A percentile compares a stretch with the other conserved stretches of the same genome.
These are phyloP conservation scores for Oceanodroma tethys DNA, from an alignment of 2,113 vertebrate genomes.

Conservation along the genomic window DNA sequence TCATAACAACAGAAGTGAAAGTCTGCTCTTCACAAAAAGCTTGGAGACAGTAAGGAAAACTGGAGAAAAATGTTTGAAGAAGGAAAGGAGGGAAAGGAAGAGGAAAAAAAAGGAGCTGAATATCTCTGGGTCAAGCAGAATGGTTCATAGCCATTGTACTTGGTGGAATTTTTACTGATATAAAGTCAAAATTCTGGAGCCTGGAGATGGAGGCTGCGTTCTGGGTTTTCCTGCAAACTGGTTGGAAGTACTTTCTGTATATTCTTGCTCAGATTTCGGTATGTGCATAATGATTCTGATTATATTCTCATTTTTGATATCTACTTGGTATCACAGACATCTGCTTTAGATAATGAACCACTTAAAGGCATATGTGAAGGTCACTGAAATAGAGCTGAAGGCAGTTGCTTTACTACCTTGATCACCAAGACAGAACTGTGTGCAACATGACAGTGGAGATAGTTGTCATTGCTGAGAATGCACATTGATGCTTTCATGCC, in stretches of 20 bases:
- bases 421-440: background rate
- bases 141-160: background rate
- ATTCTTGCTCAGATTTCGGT: background rate
- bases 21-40: background rate
- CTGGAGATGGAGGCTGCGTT: background rate
- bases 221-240: background rate
- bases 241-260: background rate
- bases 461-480: background rate
- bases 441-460: background rate
- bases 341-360: background rate
- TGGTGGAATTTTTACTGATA: background rate
- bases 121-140: background rate
- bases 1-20: background rate
- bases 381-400: background rate
- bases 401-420: background rate
- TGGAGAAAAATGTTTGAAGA: background rate
- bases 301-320: background rate
- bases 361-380: background rate
- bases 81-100: background rate
- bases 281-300: background rate
- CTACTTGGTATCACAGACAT: background rate
- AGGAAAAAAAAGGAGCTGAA: background rate
- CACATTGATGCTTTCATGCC: background rate
- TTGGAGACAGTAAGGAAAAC: background rate
- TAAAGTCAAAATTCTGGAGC: background rate